These are phyloP conservation scores for Arnoldichthys spilopterus DNA, from an alignment of 2,797 vertebrate genomes.

Conservation along the genomic window DNA sequence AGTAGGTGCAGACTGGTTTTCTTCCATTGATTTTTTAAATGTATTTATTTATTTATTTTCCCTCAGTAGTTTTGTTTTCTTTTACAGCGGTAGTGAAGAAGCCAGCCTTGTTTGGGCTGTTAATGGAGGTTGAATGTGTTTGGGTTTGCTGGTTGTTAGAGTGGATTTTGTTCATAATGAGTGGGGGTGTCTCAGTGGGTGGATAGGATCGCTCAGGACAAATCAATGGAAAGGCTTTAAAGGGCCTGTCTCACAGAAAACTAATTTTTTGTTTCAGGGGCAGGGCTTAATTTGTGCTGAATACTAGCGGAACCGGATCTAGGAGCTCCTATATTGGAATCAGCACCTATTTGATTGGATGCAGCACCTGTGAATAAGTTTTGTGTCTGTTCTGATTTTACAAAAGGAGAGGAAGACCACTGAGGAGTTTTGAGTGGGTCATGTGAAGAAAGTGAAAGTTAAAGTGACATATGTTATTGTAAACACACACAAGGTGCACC, in stretches of 20 bases:
- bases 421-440: too few species aligned
- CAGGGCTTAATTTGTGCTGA: too few species aligned
- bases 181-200: constrained; percentile 28
- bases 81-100: background rate
- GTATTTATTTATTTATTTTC: constrained; percentile 10
- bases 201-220: background rate
- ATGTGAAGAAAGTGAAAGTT: too few species aligned
- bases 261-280: background rate
- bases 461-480: too few species aligned
- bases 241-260: background rate
- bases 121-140: background rate
- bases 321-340: too few species aligned
- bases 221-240: constrained; percentile 6
- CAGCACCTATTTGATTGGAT: too few species aligned
- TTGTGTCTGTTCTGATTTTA: too few species aligned
- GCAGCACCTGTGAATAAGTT: too few species aligned
- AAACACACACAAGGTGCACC: too few species aligned
- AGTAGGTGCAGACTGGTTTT: background rate
- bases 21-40: constrained; percentile 37
- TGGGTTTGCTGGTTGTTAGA: constrained; percentile 19
- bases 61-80: constrained; percentile 4
- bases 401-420: too few species aligned
- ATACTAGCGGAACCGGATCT: too few species aligned
- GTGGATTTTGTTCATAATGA: constrained; percentile 39
- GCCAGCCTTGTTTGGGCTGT: background rate